Percentiles rank a stretch among this genome's conserved stretches.
Evolutionary conservation across 2,888 invertebrate species (phyloP).

Genomic region (Pristionchus japonicus): DNA sequence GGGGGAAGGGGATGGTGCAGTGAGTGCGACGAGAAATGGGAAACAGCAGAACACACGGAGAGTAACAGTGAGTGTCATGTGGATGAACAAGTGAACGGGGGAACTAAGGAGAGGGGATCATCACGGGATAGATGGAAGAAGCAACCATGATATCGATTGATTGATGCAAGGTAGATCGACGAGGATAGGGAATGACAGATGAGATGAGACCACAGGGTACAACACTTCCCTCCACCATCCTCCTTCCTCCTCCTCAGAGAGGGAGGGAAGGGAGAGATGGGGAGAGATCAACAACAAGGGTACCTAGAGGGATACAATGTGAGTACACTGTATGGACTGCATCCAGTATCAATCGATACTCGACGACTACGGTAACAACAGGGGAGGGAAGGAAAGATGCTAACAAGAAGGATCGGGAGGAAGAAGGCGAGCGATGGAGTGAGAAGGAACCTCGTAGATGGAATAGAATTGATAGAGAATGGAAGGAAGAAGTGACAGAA

Average conservation of each 20-base stretch:
- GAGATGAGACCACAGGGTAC: slow-evolving; percentile 36
- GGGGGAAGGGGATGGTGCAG: not conserved
- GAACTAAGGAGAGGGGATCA: not conserved
- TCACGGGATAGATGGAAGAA: not conserved
- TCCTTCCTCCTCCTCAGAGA: not conserved
- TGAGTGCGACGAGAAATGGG: slow-evolving; percentile 39
- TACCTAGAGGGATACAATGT: slow-evolving; percentile 31
- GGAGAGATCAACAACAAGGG: slow-evolving; percentile 40
- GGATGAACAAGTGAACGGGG: slow-evolving; percentile 23
- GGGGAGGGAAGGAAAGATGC: not conserved
- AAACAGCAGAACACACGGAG: slow-evolving; percentile 23
- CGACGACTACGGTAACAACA: slow-evolving; percentile 34
- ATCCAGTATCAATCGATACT: slow-evolving; percentile 19
- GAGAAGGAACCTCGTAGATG: slow-evolving; percentile 17
- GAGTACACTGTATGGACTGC: not conserved
- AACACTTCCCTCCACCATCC: not conserved
- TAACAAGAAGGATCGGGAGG: not conserved
- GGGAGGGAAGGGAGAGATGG: not conserved
- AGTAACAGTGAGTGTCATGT: slow-evolving; percentile 39
- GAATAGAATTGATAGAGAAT: not conserved
- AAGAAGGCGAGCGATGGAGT: not conserved
- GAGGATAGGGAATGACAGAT: slow-evolving; percentile 3
- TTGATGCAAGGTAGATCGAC: not conserved
- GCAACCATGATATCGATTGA: not conserved
- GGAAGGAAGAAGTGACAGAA: not conserved